phyloP scores from a whole-genome alignment of 53 echinoderm and acorn worm genomes.

The Henricia sp. region DNA sequence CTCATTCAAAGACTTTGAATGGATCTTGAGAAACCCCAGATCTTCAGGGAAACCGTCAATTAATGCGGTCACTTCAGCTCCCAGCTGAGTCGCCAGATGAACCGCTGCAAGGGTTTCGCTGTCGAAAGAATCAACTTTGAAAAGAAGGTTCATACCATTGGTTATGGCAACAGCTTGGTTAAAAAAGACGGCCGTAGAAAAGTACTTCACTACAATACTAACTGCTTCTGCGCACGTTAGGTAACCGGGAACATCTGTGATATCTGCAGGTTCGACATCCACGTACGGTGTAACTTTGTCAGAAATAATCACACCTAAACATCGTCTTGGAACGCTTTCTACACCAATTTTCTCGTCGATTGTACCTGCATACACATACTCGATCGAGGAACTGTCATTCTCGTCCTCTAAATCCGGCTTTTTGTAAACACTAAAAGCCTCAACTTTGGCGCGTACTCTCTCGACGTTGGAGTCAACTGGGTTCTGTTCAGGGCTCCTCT shows the following conservation, averaged over 20 bases:
- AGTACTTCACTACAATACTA: constrained; percentile 31
- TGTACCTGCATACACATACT: neutral
- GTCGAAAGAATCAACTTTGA: constrained; percentile 2
- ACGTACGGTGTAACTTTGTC: neutral
- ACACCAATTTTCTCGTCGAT: neutral
- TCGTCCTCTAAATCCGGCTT: neutral
- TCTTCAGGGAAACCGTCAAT: neutral
- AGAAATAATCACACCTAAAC: neutral
- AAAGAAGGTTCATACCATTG: neutral
- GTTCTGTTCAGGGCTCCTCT: neutral
- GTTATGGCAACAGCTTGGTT: constrained; percentile 9
- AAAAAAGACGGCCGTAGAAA: constrained; percentile 29
- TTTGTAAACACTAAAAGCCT: neutral
- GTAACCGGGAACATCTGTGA: neutral
- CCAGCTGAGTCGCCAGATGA: neutral
- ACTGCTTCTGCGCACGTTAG: constrained; percentile 36
- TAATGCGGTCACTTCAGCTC: constrained; percentile 7
- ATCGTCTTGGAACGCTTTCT: neutral
- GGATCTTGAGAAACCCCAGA: neutral
- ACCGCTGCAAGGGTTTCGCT: neutral
- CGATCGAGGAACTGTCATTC: neutral
- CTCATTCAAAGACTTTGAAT: neutral
- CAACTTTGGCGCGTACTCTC: neutral
- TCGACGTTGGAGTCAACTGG: neutral
- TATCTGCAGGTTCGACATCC: neutral